phyloP scores from a whole-genome alignment of 2,113 vertebrate genomes.

The Strix aluco region DNA sequence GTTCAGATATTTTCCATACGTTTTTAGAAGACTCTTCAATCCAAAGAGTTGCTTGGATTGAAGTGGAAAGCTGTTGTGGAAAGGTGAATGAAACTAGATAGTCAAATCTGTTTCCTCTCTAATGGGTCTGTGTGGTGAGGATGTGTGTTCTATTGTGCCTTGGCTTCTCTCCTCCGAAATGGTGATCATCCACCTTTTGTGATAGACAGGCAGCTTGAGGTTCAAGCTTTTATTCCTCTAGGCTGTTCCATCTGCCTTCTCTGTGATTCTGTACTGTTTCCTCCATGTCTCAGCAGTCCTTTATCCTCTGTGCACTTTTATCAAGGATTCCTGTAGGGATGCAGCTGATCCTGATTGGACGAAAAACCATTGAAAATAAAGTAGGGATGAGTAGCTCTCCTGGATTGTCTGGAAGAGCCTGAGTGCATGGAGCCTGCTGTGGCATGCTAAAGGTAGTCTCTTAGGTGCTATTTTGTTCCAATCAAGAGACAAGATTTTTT shows the following conservation, averaged over 20 bases:
- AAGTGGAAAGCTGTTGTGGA: not conserved
- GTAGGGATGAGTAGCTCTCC: not conserved
- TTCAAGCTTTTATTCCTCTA: not conserved
- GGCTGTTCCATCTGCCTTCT: not conserved
- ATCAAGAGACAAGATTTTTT: not conserved
- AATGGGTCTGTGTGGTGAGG: not conserved
- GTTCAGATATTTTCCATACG: not conserved
- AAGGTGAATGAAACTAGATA: not conserved
- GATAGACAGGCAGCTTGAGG: not conserved
- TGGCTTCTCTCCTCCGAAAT: not conserved
- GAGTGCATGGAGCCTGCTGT: not conserved
- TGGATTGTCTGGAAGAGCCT: not conserved
- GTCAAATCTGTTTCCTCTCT: not conserved
- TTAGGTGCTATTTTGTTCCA: not conserved
- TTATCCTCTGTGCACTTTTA: not conserved
- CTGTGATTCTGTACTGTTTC: not conserved
- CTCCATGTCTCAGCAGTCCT: not conserved
- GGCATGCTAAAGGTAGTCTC: not conserved
- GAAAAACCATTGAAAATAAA: not conserved
- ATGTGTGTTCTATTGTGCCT: not conserved
- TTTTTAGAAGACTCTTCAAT: not conserved
- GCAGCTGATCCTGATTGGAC: not conserved
- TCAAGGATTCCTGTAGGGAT: not conserved
- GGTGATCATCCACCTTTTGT: not conserved
- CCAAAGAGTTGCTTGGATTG: not conserved